phyloP scores from a whole-genome alignment of 2,797 vertebrate species.

The Cercopithecus neglectus region DNA sequence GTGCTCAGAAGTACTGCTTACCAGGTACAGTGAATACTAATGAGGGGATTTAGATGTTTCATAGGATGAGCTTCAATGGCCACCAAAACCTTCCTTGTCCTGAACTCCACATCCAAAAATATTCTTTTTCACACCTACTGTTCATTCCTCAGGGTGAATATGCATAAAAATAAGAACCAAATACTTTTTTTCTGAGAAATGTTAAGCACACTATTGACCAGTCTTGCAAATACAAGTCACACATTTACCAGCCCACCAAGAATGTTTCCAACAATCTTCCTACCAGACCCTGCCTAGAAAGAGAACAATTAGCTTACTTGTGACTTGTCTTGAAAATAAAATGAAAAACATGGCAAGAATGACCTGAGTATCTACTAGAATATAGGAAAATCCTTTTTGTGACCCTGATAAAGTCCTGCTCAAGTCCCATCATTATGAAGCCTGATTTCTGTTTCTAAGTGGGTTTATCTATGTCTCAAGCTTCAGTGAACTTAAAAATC shows the following conservation, averaged over 20 bases:
- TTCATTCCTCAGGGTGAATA: conserved; percentile 12
- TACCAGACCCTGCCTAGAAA: neutral
- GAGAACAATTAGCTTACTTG: neutral
- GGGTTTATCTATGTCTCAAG: neutral
- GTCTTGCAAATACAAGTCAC: neutral
- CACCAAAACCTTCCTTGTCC: neutral
- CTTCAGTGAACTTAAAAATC: neutral
- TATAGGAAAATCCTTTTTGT: neutral
- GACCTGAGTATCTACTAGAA: neutral
- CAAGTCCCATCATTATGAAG: neutral
- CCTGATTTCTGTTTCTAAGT: neutral
- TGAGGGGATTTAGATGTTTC: conserved; percentile 51
- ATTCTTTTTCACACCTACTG: neutral
- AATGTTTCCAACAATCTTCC: neutral
- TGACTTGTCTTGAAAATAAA: neutral
- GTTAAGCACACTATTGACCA: neutral
- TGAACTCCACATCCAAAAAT: neutral
- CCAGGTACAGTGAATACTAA: conserved; percentile 61
- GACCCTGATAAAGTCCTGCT: neutral
- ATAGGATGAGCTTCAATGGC: neutral
- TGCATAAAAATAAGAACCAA: neutral
- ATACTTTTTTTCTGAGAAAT: neutral
- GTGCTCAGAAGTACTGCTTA: conserved; percentile 59
- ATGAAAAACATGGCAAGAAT: neutral
- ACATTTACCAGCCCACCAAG: neutral